Conservation (phyloP, 2,113 vertebrate genomes). For the Heterochromis multidens region DNA sequence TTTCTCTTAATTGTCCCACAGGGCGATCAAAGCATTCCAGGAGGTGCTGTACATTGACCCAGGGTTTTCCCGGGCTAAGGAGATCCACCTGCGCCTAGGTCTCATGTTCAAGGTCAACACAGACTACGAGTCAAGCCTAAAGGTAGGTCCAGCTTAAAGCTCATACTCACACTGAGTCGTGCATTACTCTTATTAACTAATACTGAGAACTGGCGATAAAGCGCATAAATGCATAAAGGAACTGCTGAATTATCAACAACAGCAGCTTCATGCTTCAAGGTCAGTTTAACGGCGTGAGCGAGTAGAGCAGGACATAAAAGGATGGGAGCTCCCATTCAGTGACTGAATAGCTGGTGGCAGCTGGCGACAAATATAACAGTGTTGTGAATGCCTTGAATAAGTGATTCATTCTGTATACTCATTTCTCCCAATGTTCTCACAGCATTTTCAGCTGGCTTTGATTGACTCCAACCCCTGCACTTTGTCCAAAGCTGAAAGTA, state of each 20-base stretch:
- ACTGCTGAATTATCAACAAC: background rate
- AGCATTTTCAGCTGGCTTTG: slow-evolving; percentile 99
- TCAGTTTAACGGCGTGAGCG: background rate
- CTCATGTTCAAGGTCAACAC: slow-evolving; percentile 99
- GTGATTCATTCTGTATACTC: background rate
- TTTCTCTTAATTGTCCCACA: slow-evolving; percentile 37
- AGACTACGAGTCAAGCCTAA: slow-evolving; percentile 98
- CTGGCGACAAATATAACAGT: background rate
- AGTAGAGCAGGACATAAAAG: background rate
- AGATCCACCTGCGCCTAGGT: slow-evolving; percentile 98
- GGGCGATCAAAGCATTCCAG: slow-evolving; percentile 99
- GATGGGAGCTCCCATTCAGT: background rate
- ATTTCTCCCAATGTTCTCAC: slow-evolving; percentile 19
- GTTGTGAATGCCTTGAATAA: background rate
- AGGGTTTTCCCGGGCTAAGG: slow-evolving; percentile 97
- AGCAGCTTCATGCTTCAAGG: background rate
- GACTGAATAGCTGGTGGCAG: background rate
- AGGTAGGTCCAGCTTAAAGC: slow-evolving; percentile 75
- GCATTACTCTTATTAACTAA: background rate
- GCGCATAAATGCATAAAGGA: background rate
- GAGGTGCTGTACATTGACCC: slow-evolving; percentile 99
- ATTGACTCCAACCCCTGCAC: slow-evolving; percentile 99
- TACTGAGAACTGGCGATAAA: background rate
- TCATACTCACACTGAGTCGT: background rate
- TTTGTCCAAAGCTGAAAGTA: slow-evolving; percentile 99